These are phyloP conservation scores for Xenopus borealis DNA, from an alignment of 2,113 vertebrate species.

Conservation along the genomic window DNA sequence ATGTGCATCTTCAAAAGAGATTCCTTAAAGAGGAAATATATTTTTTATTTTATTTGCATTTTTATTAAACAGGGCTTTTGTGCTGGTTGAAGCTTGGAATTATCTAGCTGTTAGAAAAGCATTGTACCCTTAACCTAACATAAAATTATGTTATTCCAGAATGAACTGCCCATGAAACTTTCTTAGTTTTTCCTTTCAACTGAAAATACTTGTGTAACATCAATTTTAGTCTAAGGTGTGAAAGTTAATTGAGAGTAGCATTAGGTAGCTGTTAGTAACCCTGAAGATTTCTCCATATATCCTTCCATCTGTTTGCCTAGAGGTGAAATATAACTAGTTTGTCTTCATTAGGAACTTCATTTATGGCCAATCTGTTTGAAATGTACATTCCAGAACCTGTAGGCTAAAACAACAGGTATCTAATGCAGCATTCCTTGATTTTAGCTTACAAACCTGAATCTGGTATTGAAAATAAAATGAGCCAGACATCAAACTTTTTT, in stretches of 20 bases:
- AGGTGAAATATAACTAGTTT: conserved; percentile 28
- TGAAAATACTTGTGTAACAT: background rate
- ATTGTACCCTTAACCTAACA: background rate
- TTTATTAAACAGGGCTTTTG: no score
- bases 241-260: conserved; percentile 27
- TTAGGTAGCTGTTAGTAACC: conserved; percentile 55
- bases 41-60: no score
- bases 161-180: background rate
- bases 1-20: no score
- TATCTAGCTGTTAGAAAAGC: no score
- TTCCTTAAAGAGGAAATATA: no score
- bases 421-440: no score
- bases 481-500: no score
- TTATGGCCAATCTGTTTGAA: background rate
- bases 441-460: no score
- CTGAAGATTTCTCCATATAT: conserved; percentile 53
- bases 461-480: no score
- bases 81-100: no score
- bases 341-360: conserved; percentile 24
- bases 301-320: conserved; percentile 54
- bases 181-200: background rate
- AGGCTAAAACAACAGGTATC: no score
- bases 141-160: background rate
- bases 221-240: conserved; percentile 9
- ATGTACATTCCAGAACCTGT: background rate